Percentiles rank a stretch among this genome's conserved stretches.
Evolutionary conservation across 2,888 invertebrate genomes (phyloP).

Genomic region (Drosophila stalkeri): DNA sequence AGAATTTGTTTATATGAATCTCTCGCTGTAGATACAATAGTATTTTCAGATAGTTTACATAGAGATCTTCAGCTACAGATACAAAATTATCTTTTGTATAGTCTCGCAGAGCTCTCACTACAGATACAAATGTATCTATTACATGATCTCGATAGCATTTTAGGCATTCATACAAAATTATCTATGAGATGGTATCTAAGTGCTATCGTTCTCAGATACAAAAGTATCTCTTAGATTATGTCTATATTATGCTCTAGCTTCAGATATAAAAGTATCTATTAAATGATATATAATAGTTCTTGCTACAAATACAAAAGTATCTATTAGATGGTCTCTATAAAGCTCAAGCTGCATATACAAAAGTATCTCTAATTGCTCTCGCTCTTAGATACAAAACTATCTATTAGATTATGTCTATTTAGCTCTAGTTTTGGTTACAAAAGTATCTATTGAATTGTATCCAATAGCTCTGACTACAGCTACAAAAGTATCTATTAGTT

Average conservation of each 20-base stretch:
- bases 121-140: not conserved
- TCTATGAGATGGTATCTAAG: not conserved
- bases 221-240: not conserved
- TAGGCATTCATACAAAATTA: too few species aligned
- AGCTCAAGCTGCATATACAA: not conserved
- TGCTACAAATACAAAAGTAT: not conserved
- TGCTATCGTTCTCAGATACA: not conserved
- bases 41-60: not conserved
- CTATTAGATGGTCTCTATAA: not conserved
- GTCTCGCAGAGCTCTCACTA: not conserved
- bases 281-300: not conserved
- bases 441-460: not conserved
- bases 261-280: not conserved
- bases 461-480: not conserved
- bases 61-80: not conserved
- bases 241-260: too few species aligned
- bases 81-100: not conserved
- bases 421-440: slow-evolving; percentile 3
- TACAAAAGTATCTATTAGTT: slow-evolving; percentile 21
- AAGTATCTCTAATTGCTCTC: not conserved
- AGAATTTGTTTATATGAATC: not conserved
- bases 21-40: not conserved
- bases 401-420: slow-evolving; percentile 2
- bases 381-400: not conserved
- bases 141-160: too few species aligned